A percentile compares a stretch with the other conserved stretches of the same genome.
These are phyloP conservation scores for Drosophila testacea DNA, from an alignment of 2,888 invertebrate species.

Conservation along the genomic window DNA sequence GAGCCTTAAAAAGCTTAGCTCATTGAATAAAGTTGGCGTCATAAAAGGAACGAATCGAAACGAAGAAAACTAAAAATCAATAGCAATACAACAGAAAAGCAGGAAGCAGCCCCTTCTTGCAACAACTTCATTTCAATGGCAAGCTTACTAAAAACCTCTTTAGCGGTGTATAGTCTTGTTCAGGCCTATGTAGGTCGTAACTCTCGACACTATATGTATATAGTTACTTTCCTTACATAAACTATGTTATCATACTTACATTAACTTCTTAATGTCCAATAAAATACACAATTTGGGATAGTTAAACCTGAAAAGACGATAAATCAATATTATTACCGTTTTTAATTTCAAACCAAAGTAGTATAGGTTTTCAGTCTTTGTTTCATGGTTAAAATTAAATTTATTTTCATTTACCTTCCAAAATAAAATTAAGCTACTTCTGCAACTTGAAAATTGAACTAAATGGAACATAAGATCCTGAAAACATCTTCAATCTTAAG, in stretches of 20 bases:
- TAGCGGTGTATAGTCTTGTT: neutral
- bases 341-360: neutral
- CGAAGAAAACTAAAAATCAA: constrained; percentile 14
- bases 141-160: neutral
- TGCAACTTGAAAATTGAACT: too few species aligned
- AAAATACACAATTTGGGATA: constrained; percentile 24
- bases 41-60: constrained; percentile 2
- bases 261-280: constrained; percentile 35
- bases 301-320: constrained; percentile 35
- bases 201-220: neutral
- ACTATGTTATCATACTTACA: constrained; percentile 27
- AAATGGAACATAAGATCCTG: too few species aligned
- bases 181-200: neutral
- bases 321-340: neutral
- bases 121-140: neutral
- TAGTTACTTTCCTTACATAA: neutral
- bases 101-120: neutral
- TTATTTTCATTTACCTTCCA: neutral
- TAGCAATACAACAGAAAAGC: constrained; percentile 6
- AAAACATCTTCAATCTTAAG: too few species aligned
- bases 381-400: neutral
- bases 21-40: neutral
- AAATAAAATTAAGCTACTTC: neutral
- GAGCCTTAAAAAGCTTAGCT: constrained; percentile 2
- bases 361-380: too few species aligned